Base-by-base conservation (phyloP, 2,888 invertebrate genomes). In the Julus scanicus region DNA sequence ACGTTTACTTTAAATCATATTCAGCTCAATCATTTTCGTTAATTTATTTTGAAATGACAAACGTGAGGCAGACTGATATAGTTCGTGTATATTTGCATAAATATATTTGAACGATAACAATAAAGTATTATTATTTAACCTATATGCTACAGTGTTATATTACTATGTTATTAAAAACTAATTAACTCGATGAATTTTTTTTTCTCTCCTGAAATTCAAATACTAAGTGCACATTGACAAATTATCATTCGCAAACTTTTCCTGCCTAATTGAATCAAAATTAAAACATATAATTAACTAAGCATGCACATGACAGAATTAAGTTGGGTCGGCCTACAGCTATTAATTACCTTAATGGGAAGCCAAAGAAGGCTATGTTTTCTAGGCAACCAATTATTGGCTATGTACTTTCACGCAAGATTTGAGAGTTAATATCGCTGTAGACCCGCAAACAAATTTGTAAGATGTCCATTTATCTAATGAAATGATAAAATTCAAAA, bases 271-370 rank as follows among this genome's bases (percentile, higher is more conserved):
- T 71, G 11, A 71, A 71, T 71, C 29, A 71, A 71, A 20, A 71
- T 71, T 71, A 71, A 71, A 71, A 71, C 71, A 71, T 71, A 71
- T 63, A 63, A 71, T 71, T 71, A 20, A 71, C 71, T 71, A 29
- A 71, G 71, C 5, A 71, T 71, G 71, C 71, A 71, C 71, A 71
- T 71, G 71, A 29, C 71, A n/a, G 71, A 29, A 71, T 71, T 29
- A 71, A 20, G 71, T 29, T 29, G 71, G 6, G 53, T 63, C 71
- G 29, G 29, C 20, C 20, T 71, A 71, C 29, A 29, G 8, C 71
- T 29, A 29, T 9, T 63, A 71, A 71, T 71, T 71, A 20, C 29
- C 29, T 29, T 71, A 29, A 71, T 71, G 71, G 20, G n/a, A 63
- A 2, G 17, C 63, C 63, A 63, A 63, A 63, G n/a, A 63, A 63